Base-by-base conservation (phyloP, 2,888 invertebrate species). In the Acronicta psi region DNA sequence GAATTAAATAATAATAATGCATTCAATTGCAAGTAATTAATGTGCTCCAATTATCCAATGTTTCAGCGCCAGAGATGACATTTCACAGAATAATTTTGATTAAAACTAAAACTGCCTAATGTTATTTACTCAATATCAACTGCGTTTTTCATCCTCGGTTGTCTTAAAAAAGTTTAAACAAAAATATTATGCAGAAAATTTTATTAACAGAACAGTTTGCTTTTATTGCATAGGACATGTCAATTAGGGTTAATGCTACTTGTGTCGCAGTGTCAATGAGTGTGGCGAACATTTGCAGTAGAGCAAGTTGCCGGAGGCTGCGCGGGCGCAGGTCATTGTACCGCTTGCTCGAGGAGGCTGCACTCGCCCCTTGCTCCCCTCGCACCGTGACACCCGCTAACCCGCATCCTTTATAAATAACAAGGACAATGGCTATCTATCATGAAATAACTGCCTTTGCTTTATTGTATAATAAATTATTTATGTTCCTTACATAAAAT, bases 271-370 rank as follows among this genome's bases (percentile, higher is more conserved):
- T 82, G 81, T 83, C 83, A 83, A 83, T 82, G 82, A 84, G 79
- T 83, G 76, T 81, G 76, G 82, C 79, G 82, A 83, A 84, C 85
- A 86, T 87, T 86, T 84, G 85, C 81, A 78, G 59, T 73, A 70
- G 62, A 81, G 84, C 83, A 80, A 82, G 84, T 83, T 76, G 82
- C 74, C 77, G 79, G 85, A 89, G 88, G 86, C 86, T 86, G 87
- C 79, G 86, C 86, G 72, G 84, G 82, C 83, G 79, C 84, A 82
- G 89, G 92, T 93, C 92, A 87, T 87, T 91, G 93, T 86, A 85
- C 91, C 79, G 78, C 80, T 79, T 77, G 75, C 79, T 79, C 63
- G 81, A 83, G 82, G 84, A 86, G 85, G 80, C 87, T 90, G 90
- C 87, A 87, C 89, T 81, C 83, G 76, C 82, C 83, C 75, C 80